These are phyloP conservation scores for Penaeus indicus DNA, from an alignment of 1,140 invertebrate species.

Conservation along the genomic window DNA sequence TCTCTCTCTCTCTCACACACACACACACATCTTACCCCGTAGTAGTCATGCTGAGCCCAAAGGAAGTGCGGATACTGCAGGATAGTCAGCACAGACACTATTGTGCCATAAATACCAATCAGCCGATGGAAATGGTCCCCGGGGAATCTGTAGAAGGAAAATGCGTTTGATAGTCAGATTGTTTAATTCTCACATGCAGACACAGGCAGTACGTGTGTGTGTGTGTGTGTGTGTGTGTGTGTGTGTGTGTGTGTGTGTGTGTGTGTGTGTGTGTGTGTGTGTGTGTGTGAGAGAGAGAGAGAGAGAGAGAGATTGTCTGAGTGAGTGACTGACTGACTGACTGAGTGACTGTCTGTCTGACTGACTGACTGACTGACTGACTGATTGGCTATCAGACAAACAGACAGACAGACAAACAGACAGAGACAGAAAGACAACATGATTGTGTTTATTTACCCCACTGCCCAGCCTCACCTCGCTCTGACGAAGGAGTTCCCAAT, in stretches of 20 bases:
- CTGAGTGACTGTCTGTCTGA: no score
- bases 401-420: not conserved
- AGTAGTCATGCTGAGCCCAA: not conserved
- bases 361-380: no score
- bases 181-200: no score
- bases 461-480: not conserved
- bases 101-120: conserved; percentile 1
- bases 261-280: not conserved
- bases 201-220: not conserved
- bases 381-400: no score
- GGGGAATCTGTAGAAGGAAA: not conserved
- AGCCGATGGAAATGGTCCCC: not conserved
- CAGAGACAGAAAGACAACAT: not conserved
- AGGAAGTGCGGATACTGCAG: not conserved
- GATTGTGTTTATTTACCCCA: not conserved
- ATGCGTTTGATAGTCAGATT: no score
- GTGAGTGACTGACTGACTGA: no score
- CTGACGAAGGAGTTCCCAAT: not conserved
- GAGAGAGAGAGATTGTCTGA: no score
- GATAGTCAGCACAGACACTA: not conserved
- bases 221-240: not conserved
- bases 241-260: not conserved
- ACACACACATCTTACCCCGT: not conserved
- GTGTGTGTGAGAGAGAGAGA: no score
- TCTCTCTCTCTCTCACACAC: not conserved